Percentiles rank a stretch among this genome's conserved stretches.
These are phyloP conservation scores for Pimephales promelas DNA, from an alignment of 2,113 vertebrate genomes.

Conservation along the genomic window DNA sequence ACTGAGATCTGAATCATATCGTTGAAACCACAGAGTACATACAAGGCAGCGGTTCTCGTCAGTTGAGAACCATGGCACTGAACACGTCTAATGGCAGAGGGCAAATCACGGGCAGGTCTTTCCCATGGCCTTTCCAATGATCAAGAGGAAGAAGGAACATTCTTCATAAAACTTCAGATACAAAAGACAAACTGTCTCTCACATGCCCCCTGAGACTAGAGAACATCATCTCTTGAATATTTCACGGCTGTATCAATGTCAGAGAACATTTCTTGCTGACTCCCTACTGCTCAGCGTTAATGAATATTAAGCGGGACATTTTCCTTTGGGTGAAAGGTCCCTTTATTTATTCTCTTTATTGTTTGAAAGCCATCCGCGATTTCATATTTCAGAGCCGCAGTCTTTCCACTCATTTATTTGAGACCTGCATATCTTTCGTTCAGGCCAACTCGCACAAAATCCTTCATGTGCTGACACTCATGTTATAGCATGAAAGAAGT, in stretches of 20 bases:
- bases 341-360: conserved; percentile 71
- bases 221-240: conserved; percentile 66
- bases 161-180: conserved; percentile 53
- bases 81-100: conserved; percentile 45
- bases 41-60: conserved; percentile 12
- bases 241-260: conserved; percentile 62
- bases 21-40: neutral
- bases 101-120: conserved; percentile 50
- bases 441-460: conserved; percentile 19
- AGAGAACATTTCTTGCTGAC: conserved; percentile 59
- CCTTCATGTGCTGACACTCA: neutral
- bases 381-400: conserved; percentile 34
- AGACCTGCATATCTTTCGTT: conserved; percentile 46
- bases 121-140: conserved; percentile 45
- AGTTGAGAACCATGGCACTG: conserved; percentile 17
- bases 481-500: conserved; percentile 17
- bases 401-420: conserved; percentile 54
- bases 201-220: conserved; percentile 55
- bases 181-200: conserved; percentile 57
- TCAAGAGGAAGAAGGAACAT: conserved; percentile 47
- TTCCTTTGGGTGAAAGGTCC: conserved; percentile 63
- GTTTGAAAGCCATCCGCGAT: conserved; percentile 57
- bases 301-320: conserved; percentile 71
- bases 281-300: conserved; percentile 62
- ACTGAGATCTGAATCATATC: conserved; percentile 2